Evolutionary conservation across 2,113 vertebrate genomes (phyloP).

Genomic region (Speoplatyrhinus poulsoni): DNA sequence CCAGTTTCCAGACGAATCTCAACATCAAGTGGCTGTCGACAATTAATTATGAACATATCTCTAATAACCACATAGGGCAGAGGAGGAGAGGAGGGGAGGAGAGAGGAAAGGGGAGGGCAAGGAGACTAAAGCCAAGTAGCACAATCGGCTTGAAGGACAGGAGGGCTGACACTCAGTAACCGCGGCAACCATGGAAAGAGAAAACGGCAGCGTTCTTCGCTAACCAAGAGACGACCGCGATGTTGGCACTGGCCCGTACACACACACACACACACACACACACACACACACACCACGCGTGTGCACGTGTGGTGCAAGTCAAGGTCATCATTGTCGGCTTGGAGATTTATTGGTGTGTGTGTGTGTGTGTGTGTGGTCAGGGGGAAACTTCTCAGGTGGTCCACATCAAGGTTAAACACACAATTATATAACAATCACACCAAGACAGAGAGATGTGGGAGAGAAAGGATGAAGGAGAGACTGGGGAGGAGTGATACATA

Average conservation of each 20-base stretch:
- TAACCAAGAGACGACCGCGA: constrained; percentile 52
- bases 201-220: constrained; percentile 48
- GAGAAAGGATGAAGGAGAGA: neutral
- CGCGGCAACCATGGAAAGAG: constrained; percentile 68
- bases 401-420: constrained; percentile 16
- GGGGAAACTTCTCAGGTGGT: constrained; percentile 51
- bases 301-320: constrained; percentile 25
- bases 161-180: constrained; percentile 62
- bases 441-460: neutral
- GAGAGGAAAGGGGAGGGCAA: constrained; percentile 28
- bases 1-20: no score
- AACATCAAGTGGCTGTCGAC: no score
- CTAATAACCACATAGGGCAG: no score
- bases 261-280: constrained; percentile 10
- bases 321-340: neutral
- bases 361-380: constrained; percentile 10
- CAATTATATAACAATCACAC: neutral
- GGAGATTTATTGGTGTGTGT: constrained; percentile 22
- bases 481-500: neutral
- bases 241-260: constrained; percentile 75
- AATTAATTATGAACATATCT: no score
- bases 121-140: constrained; percentile 54
- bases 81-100: neutral
- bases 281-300: constrained; percentile 4
- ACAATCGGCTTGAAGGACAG: constrained; percentile 44